These are phyloP conservation scores for Dicroscelio sp. DNA, from an alignment of 2,888 invertebrate species.

Conservation along the genomic window DNA sequence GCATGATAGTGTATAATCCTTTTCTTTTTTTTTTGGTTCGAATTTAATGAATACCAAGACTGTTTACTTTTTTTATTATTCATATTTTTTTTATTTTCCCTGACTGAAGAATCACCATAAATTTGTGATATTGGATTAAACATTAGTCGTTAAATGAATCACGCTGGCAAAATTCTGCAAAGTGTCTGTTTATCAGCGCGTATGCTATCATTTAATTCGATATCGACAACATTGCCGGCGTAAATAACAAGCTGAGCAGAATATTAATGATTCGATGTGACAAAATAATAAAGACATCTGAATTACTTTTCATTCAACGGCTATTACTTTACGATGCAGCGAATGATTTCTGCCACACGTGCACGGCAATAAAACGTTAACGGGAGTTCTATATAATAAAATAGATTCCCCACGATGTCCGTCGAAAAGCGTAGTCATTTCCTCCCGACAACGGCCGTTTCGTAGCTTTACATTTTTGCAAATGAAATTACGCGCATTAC, in stretches of 20 bases:
- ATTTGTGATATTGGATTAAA: slow-evolving; percentile 17
- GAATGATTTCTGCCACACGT: slow-evolving; percentile 83
- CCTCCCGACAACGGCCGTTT: slow-evolving; percentile 7
- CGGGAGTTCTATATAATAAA: slow-evolving; percentile 80
- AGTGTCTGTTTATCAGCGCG: slow-evolving; percentile 33
- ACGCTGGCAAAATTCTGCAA: slow-evolving; percentile 19
- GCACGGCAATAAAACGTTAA: slow-evolving; percentile 81
- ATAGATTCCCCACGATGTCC: not conserved
- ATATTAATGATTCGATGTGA: slow-evolving; percentile 82
- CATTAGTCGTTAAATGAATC: slow-evolving; percentile 27
- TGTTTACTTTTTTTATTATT: no score
- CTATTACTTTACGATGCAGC: slow-evolving; percentile 83
- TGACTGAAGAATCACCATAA: no score
- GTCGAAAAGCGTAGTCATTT: not conserved
- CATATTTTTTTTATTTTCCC: not conserved
- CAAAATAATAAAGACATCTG: slow-evolving; percentile 82
- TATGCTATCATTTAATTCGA: slow-evolving; percentile 44
- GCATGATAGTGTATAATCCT: no score
- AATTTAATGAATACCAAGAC: no score
- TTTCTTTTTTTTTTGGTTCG: no score
- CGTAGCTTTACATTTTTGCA: not conserved
- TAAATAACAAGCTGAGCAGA: slow-evolving; percentile 77
- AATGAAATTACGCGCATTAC: slow-evolving; percentile 43
- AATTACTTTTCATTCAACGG: slow-evolving; percentile 72
- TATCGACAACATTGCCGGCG: slow-evolving; percentile 32